A percentile compares a stretch with the other conserved stretches of the same genome.
These are phyloP conservation scores for Rhyacichthys aspro DNA, from an alignment of 2,797 vertebrate species.

Conservation along the genomic window DNA sequence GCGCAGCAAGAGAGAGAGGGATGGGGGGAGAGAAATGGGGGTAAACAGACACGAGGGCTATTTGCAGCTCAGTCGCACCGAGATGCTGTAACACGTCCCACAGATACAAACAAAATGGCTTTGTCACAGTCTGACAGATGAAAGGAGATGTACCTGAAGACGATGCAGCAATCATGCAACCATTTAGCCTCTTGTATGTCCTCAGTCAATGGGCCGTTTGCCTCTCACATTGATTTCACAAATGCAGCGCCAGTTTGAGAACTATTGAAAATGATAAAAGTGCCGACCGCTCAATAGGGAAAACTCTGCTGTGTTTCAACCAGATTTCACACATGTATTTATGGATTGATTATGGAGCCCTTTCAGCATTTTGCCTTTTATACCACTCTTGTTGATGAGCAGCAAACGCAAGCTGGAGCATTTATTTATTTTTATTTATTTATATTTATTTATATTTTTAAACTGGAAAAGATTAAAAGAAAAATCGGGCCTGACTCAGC, in stretches of 20 bases:
- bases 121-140: conserved; percentile 62
- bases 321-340: conserved; percentile 18
- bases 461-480: no score
- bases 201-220: conserved; percentile 57
- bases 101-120: conserved; percentile 45
- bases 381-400: conserved; percentile 9
- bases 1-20: conserved; percentile 19
- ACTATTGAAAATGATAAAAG: conserved; percentile 26
- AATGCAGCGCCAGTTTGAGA: conserved; percentile 34
- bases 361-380: conserved; percentile 19
- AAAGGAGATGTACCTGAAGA: conserved; percentile 45
- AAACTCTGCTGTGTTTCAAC: conserved; percentile 21
- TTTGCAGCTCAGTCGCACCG: no score
- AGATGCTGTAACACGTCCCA: conserved; percentile 7
- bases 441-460: no score
- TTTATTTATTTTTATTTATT: no score
- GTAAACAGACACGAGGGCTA: neutral
- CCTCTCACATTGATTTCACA: conserved; percentile 55
- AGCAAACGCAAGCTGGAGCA: neutral
- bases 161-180: conserved; percentile 41
- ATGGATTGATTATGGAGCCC: conserved; percentile 28
- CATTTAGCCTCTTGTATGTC: conserved; percentile 37
- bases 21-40: neutral
- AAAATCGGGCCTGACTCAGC: no score
- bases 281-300: conserved; percentile 29